Evolutionary conservation across 2,888 invertebrate species (phyloP).

Genomic region (Geotrupes spiniger): DNA sequence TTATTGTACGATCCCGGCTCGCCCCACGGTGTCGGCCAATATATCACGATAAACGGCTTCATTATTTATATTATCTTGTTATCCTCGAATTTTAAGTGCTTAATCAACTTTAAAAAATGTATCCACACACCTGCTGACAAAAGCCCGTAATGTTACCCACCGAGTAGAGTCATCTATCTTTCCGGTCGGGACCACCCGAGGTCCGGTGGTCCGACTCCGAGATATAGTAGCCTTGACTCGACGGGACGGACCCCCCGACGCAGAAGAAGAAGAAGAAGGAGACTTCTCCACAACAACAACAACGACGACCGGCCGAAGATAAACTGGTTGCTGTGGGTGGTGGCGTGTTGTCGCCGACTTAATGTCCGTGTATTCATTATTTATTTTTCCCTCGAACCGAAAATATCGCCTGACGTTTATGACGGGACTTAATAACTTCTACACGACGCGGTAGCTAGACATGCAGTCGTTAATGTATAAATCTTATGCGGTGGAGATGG

Average conservation of each 20-base stretch:
- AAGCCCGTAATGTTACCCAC: slow-evolving; percentile 36
- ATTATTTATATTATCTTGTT: slow-evolving; percentile 23
- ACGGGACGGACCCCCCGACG: slow-evolving; percentile 6
- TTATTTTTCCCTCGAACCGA: slow-evolving; percentile 35
- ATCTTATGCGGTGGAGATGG: too few species aligned
- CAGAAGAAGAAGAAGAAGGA: slow-evolving; percentile 13
- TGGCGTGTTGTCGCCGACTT: slow-evolving; percentile 48
- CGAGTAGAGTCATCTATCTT: slow-evolving; percentile 40
- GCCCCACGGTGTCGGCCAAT: not conserved
- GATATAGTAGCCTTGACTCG: slow-evolving; percentile 35
- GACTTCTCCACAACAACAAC: too few species aligned
- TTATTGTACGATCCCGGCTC: too few species aligned
- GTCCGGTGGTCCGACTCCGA: slow-evolving; percentile 23
- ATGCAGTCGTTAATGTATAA: too few species aligned
- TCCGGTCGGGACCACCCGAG: slow-evolving; percentile 43
- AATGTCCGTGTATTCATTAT: slow-evolving; percentile 48
- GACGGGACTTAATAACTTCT: slow-evolving; percentile 25
- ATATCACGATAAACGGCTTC: slow-evolving; percentile 14
- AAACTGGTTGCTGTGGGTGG: slow-evolving; percentile 50
- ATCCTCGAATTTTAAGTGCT: slow-evolving; percentile 24
- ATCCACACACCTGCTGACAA: slow-evolving; percentile 35
- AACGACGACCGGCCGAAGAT: slow-evolving; percentile 39
- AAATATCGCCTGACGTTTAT: slow-evolving; percentile 25
- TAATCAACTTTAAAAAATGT: slow-evolving; percentile 22
- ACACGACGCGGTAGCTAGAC: not conserved